Evolutionary conservation across 2,888 invertebrate genomes (phyloP).

Genomic region (Epistrophe grossulariae): DNA sequence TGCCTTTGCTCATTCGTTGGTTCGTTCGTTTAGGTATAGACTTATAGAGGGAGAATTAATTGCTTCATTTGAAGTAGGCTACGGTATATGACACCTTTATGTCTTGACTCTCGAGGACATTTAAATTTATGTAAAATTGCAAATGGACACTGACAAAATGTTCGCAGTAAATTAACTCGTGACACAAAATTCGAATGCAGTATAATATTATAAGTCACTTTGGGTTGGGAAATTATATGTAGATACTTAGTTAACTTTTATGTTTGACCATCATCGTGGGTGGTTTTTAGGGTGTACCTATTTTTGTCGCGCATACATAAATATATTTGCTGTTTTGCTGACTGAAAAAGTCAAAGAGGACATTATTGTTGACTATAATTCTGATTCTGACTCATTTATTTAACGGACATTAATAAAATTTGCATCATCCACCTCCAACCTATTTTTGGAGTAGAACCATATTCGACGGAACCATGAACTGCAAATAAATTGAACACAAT

Average conservation of each 20-base stretch:
- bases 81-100: conserved; percentile 45
- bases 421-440: neutral
- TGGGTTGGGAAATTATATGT: neutral
- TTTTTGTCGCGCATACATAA: neutral
- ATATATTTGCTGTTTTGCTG: neutral
- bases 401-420: neutral
- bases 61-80: conserved; percentile 59
- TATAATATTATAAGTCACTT: conserved; percentile 3
- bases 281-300: conserved; percentile 5
- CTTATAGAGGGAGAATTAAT: conserved; percentile 45
- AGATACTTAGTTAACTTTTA: neutral
- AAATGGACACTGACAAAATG: conserved; percentile 55
- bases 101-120: conserved; percentile 46
- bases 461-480: too few relatives aligned
- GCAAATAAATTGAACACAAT: too few relatives aligned
- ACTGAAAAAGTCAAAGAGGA: neutral
- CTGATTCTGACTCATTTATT: neutral
- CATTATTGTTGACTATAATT: neutral
- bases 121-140: conserved; percentile 40
- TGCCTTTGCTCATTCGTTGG: neutral
- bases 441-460: neutral
- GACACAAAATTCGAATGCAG: conserved; percentile 32
- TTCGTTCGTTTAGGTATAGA: neutral
- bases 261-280: conserved; percentile 26
- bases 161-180: conserved; percentile 57